Evolutionary conservation across 2,113 vertebrate genomes (phyloP).

Genomic region (Aramus guarauna): DNA sequence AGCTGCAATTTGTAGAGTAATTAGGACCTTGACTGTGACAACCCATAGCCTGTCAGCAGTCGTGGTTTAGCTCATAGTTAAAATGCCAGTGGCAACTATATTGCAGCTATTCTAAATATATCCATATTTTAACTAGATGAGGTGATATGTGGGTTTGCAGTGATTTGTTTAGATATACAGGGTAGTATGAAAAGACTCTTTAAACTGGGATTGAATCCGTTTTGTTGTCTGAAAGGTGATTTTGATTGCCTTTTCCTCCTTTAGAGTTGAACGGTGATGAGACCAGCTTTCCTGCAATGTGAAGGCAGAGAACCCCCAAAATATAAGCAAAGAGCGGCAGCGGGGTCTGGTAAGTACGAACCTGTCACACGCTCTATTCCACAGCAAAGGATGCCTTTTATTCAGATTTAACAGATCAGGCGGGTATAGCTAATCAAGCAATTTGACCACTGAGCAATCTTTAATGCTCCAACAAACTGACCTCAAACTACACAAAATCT

Average conservation of each 20-base stretch:
- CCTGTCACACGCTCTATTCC: not conserved
- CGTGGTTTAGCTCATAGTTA: slow-evolving; percentile 10
- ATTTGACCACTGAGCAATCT: slow-evolving; percentile 8
- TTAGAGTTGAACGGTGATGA: not conserved
- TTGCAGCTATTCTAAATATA: slow-evolving; percentile 9
- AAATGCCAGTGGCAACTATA: not conserved
- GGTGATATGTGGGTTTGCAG: not conserved
- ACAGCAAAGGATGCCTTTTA: slow-evolving; percentile 9
- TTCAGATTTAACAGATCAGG: slow-evolving; percentile 4
- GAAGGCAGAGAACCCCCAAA: not conserved
- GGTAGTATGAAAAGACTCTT: not conserved
- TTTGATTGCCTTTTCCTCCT: slow-evolving; percentile 7
- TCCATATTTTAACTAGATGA: slow-evolving; percentile 37
- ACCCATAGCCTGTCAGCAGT: slow-evolving; percentile 36
- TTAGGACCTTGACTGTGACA: slow-evolving; percentile 25
- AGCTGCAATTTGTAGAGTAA: slow-evolving; percentile 23
- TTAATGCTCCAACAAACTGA: slow-evolving; percentile 6
- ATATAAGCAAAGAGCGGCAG: not conserved
- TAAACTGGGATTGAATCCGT: not conserved
- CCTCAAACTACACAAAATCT: not conserved
- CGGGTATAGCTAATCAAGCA: not conserved
- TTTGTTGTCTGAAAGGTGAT: not conserved
- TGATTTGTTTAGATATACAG: not conserved
- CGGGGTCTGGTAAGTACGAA: not conserved
- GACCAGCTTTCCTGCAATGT: not conserved